Percentiles rank a stretch among this genome's conserved stretches.
Conservation (phyloP, 2,888 invertebrate species). For the Euzetes globulus region DNA sequence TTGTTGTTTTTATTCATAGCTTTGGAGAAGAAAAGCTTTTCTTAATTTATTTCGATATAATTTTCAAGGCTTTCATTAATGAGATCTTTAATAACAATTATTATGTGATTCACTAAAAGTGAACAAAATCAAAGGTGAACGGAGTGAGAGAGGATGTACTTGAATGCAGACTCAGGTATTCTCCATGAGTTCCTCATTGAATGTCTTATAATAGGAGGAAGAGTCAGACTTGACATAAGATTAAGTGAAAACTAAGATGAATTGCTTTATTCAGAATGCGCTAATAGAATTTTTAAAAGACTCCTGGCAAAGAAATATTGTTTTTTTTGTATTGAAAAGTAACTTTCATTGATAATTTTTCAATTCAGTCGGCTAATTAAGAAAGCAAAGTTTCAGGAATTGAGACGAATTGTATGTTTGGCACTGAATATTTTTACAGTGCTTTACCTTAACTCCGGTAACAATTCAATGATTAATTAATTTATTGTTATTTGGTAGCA, state of each 20-base stretch:
- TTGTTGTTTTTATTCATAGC: not conserved
- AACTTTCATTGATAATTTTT: not conserved
- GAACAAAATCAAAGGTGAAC: not conserved
- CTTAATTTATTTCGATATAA: slow-evolving; percentile 19
- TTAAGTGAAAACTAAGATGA: too few relatives aligned
- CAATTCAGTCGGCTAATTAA: not conserved
- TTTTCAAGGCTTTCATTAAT: slow-evolving; percentile 15
- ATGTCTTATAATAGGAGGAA: not conserved
- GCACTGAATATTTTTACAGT: not conserved
- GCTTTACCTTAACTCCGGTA: not conserved
- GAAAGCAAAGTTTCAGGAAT: not conserved
- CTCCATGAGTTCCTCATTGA: not conserved
- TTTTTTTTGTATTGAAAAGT: not conserved
- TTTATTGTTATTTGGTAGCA: slow-evolving; percentile 12
- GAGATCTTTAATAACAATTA: not conserved
- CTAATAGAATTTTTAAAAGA: too few relatives aligned
- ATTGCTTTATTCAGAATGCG: too few relatives aligned
- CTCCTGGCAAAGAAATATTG: too few relatives aligned
- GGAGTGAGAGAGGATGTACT: slow-evolving; percentile 8
- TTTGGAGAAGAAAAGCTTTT: not conserved
- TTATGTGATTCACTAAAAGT: slow-evolving; percentile 5
- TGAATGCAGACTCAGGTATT: not conserved
- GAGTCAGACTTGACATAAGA: not conserved
- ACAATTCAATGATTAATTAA: slow-evolving; percentile 1
- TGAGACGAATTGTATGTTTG: slow-evolving; percentile 7